Evolutionary conservation across 2,888 invertebrate species (phyloP).

Genomic region (Scrobipalpa costella): DNA sequence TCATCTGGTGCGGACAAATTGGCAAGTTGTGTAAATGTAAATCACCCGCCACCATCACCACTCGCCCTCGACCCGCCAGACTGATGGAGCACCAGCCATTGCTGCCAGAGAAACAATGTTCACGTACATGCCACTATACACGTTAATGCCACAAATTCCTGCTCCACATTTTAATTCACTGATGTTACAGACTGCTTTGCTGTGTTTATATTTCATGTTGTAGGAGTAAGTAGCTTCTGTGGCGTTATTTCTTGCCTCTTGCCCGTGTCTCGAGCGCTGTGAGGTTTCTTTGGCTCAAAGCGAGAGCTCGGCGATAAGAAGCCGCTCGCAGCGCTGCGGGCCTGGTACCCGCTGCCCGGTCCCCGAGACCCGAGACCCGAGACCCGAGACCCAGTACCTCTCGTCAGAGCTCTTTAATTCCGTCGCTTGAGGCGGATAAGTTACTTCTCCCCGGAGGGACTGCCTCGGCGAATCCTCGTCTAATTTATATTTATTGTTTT

Average conservation of each 20-base stretch:
- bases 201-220: neutral
- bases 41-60: constrained; percentile 7
- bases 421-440: constrained; percentile 10
- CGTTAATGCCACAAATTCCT: neutral
- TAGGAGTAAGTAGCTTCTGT: neutral
- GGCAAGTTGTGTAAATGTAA: neutral
- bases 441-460: constrained; percentile 3
- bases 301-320: constrained; percentile 4
- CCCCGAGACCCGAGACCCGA: too few species aligned
- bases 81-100: constrained; percentile 3
- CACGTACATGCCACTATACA: neutral
- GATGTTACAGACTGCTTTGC: neutral
- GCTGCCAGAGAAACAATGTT: neutral
- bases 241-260: neutral
- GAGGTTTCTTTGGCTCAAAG: constrained; percentile 10
- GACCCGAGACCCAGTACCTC: too few species aligned
- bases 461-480: constrained; percentile 5
- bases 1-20: constrained; percentile 1
- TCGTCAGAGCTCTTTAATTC: constrained; percentile 4
- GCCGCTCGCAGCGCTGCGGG: neutral
- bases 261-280: constrained; percentile 10
- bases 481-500: constrained; percentile 23
- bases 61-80: neutral
- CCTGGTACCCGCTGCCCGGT: too few species aligned
- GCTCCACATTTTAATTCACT: neutral